These are phyloP conservation scores for Lasioglossum marginatum DNA, from an alignment of 2,888 invertebrate species.

Conservation along the genomic window DNA sequence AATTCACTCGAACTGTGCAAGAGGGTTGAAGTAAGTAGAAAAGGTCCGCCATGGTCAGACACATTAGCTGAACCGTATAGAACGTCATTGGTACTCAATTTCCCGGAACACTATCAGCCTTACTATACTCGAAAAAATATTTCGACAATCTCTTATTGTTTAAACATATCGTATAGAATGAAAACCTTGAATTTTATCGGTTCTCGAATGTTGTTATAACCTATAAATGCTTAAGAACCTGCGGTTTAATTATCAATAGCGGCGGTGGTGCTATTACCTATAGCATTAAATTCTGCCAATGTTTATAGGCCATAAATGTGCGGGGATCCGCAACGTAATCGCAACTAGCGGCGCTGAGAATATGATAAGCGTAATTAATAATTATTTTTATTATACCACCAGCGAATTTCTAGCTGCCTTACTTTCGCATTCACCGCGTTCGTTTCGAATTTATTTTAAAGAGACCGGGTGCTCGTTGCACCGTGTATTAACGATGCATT, in stretches of 20 bases:
- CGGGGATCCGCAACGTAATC: background rate
- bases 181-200: background rate
- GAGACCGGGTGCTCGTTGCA: background rate
- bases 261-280: background rate
- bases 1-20: background rate
- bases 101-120: background rate
- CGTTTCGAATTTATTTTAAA: background rate
- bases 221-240: background rate
- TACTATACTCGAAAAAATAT: background rate
- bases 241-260: background rate
- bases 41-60: background rate
- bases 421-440: background rate
- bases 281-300: background rate
- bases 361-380: background rate
- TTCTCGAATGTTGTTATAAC: background rate
- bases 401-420: background rate
- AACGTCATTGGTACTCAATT: background rate
- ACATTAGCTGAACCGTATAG: background rate
- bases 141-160: background rate
- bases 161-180: background rate
- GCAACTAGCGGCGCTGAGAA: background rate
- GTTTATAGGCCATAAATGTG: background rate
- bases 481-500: conserved; percentile 10
- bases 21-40: conserved; percentile 9
- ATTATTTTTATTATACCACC: background rate